Conservation (phyloP, 2,113 vertebrate species). For the Procapra przewalskii region DNA sequence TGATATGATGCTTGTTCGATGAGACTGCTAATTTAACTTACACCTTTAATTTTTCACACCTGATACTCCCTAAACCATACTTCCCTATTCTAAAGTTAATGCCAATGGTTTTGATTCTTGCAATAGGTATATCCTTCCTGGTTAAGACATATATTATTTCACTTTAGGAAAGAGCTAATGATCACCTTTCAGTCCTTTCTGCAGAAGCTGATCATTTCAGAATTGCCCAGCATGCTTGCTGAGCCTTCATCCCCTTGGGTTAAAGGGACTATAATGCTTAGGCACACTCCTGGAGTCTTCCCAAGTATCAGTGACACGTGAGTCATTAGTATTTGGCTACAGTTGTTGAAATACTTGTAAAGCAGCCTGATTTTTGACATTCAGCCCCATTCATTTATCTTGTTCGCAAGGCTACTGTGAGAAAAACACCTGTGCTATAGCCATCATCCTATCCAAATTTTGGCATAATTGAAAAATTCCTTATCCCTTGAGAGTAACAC, state of each 20-base stretch:
- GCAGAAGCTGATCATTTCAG: neutral
- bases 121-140: neutral
- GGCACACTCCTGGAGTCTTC: neutral
- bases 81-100: neutral
- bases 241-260: neutral
- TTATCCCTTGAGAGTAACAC: neutral
- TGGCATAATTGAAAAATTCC: neutral
- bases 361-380: neutral
- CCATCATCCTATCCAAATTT: neutral
- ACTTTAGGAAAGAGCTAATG: neutral
- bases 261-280: neutral
- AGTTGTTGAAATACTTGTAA: slow-evolving; percentile 22
- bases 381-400: neutral
- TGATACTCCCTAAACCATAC: neutral
- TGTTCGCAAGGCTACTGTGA: neutral
- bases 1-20: neutral
- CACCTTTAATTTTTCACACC: neutral
- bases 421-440: neutral
- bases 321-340: neutral
- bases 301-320: neutral
- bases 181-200: neutral
- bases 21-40: neutral
- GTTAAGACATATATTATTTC: slow-evolving; percentile 10
- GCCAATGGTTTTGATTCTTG: neutral
- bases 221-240: neutral